These are phyloP conservation scores for Diplazon laetatorius DNA, from an alignment of 2,888 invertebrate species.

Conservation along the genomic window DNA sequence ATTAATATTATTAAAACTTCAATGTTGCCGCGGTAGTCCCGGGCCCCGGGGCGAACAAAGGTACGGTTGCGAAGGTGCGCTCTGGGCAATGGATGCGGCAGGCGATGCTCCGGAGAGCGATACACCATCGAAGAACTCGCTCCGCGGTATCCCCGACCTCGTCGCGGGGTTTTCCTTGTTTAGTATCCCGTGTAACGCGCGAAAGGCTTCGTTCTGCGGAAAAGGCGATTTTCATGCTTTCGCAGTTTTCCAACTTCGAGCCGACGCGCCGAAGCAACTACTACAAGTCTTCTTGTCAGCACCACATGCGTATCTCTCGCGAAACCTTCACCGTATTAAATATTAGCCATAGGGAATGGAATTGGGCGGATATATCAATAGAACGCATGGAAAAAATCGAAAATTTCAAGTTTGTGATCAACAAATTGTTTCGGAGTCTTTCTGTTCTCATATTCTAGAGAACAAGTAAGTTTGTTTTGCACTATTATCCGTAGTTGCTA, in stretches of 20 bases:
- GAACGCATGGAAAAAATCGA: neutral
- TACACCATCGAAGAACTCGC: constrained; percentile 24
- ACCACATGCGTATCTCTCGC: constrained; percentile 19
- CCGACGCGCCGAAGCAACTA: constrained; percentile 41
- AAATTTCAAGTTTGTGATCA: constrained; percentile 22
- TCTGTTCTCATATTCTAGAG: neutral
- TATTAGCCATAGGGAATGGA: constrained; percentile 28
- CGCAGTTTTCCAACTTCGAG: neutral
- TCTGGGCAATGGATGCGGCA: constrained; percentile 26
- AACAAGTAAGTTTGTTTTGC: neutral
- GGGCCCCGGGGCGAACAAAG: constrained; percentile 40
- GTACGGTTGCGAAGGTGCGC: constrained; percentile 30
- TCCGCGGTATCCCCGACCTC: constrained; percentile 16
- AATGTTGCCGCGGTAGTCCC: constrained; percentile 45
- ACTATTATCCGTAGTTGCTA: neutral
- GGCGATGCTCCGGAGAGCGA: constrained; percentile 19
- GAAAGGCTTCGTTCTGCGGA: constrained; percentile 26
- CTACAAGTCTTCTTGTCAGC: constrained; percentile 23
- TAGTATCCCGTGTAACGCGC: constrained; percentile 19
- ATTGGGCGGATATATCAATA: constrained; percentile 12
- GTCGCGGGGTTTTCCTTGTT: neutral
- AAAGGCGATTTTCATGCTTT: constrained; percentile 44
- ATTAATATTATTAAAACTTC: constrained; percentile 62
- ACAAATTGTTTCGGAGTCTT: constrained; percentile 32
- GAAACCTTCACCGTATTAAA: constrained; percentile 44